Evolutionary conservation across 2,888 invertebrate genomes (phyloP).

Genomic region (Epinotia ramella): DNA sequence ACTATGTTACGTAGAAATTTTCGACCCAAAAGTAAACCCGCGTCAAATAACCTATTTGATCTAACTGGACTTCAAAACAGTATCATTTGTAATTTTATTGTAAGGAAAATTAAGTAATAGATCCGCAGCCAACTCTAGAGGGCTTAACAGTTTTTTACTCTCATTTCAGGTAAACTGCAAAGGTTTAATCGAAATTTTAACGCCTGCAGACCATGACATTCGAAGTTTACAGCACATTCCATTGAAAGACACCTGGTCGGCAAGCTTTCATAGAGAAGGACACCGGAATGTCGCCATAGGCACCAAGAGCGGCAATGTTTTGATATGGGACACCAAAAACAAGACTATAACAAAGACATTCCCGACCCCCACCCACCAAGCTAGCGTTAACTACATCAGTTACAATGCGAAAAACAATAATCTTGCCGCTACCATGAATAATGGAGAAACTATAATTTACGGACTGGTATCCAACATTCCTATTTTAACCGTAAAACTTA

Average conservation of each 20-base stretch:
- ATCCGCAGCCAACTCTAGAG: neutral
- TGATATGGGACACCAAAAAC: conserved; percentile 82
- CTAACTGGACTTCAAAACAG: neutral
- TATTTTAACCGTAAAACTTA: conserved; percentile 72
- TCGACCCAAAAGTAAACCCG: neutral
- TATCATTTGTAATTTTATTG: neutral
- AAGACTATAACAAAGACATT: conserved; percentile 79
- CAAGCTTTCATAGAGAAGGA: conserved; percentile 78
- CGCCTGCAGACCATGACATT: conserved; percentile 74
- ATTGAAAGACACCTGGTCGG: conserved; percentile 78
- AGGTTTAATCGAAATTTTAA: conserved; percentile 76
- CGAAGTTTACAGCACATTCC: conserved; percentile 79
- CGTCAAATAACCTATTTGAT: neutral
- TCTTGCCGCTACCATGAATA: conserved; percentile 77
- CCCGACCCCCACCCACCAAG: conserved; percentile 71
- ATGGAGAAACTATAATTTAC: conserved; percentile 81
- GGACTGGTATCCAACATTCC: conserved; percentile 81
- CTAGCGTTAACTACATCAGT: conserved; percentile 73
- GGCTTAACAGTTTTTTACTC: conserved; percentile 3
- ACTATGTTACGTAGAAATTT: neutral
- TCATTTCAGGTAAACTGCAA: conserved; percentile 76
- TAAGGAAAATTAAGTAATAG: neutral
- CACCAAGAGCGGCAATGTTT: conserved; percentile 76
- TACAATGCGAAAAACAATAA: conserved; percentile 80
- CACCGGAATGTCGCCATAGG: conserved; percentile 79